Base-by-base conservation (phyloP, 2,888 invertebrate species). In the Cheilosia urbana region DNA sequence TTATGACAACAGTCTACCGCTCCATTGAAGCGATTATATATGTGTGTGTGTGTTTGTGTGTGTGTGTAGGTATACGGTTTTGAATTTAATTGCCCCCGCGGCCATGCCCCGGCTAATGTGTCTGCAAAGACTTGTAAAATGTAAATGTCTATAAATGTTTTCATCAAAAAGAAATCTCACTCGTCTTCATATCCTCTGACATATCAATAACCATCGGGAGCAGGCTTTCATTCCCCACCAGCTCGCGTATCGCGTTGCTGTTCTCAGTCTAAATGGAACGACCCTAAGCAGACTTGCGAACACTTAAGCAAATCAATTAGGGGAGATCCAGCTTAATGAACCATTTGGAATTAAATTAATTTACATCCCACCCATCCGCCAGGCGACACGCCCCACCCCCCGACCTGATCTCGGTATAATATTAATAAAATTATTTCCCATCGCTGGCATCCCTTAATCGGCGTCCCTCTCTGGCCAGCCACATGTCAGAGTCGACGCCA, bases 291-390 rank as follows among this genome's bases (percentile, higher is more conserved):
- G 77, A 78, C 57, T 63, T 69, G 62, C 6, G 47, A 78, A 78
- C 77, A 71, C 77, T 78, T 69, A 68, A 78, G 55, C 47, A 62
- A 78, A 78, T 69, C 78, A 78, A 78, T 78, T 78, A 78, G 69
- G 78, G 27, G 27, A 71, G 49, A 78, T 71, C 78, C 63, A 71
- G 63, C 57, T 63, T 78, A 78, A 78, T 78, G 78, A 78, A 78
- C 78, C 69, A 57, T 71, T 63, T 47, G 69, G 62, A 78, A 71
- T 78, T 69, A 78, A 62, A 78, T 78, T 78, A 71, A 78, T 78
- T 71, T 63, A 49, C 69, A 78, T 45, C 62, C 78, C 40, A 47
- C 78, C 55, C 69, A 27, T 27, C 27, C 13, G 51, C 34, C 11
- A 2, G 9, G 2, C 4, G 30, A 30, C 9, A 30, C 9, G 30